These are phyloP conservation scores for Brachymystax lenok DNA, from an alignment of 2,797 vertebrate genomes.

Conservation along the genomic window DNA sequence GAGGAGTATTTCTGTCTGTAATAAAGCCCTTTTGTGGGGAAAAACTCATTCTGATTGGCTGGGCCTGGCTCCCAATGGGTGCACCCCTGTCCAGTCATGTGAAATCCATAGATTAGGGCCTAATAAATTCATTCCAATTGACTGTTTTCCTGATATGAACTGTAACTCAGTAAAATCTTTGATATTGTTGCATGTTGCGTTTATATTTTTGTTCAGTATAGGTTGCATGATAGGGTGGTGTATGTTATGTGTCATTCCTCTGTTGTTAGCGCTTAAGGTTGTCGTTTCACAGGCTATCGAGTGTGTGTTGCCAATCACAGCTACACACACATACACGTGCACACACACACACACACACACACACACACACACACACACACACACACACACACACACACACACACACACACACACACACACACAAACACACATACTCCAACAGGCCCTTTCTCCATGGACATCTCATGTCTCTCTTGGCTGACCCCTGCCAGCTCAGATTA, in stretches of 20 bases:
- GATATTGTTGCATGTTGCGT: too few relatives aligned
- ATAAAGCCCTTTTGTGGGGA: too few relatives aligned
- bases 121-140: too few relatives aligned
- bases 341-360: slow-evolving; percentile 41
- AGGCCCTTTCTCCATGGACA: slow-evolving; percentile 32
- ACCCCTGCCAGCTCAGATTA: slow-evolving; percentile 92
- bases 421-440: slow-evolving; percentile 8
- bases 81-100: too few relatives aligned
- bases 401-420: slow-evolving; percentile 33
- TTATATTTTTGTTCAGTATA: too few relatives aligned
- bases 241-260: slow-evolving; percentile 55
- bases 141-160: too few relatives aligned
- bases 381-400: too few relatives aligned
- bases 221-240: background rate
- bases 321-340: background rate
- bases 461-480: slow-evolving; percentile 79
- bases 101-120: too few relatives aligned
- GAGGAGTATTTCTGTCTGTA: too few relatives aligned
- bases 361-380: slow-evolving; percentile 19
- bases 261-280: slow-evolving; percentile 75
- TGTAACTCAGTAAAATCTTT: too few relatives aligned
- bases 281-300: slow-evolving; percentile 89
- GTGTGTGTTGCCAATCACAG: slow-evolving; percentile 73
- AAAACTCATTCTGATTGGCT: too few relatives aligned
- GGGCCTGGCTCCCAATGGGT: too few relatives aligned